Percentiles rank a stretch among this genome's conserved stretches.
phyloP scores from a whole-genome alignment of 2,888 invertebrate genomes.

The Acanthosepion pharaonis region DNA sequence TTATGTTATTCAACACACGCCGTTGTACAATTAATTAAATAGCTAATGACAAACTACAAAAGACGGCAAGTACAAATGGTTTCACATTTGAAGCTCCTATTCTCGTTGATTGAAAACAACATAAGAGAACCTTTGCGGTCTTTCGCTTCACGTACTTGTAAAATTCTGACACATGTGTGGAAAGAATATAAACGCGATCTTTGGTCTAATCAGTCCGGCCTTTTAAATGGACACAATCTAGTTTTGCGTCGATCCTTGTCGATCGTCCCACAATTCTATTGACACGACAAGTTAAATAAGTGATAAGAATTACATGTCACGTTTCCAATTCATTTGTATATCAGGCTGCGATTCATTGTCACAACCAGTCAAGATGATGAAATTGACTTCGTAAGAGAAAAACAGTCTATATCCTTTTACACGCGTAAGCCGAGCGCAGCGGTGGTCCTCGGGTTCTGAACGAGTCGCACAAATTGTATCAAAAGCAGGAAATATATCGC shows the following conservation, averaged over 20 bases:
- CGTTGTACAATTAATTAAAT: too few relatives aligned
- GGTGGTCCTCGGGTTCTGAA: not conserved
- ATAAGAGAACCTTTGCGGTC: too few relatives aligned
- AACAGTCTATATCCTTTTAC: not conserved
- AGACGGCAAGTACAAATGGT: too few relatives aligned
- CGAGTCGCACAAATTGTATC: not conserved
- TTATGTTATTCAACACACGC: too few relatives aligned
- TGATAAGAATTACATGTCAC: not conserved
- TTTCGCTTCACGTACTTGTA: too few relatives aligned
- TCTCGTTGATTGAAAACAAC: too few relatives aligned
- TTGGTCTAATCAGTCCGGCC: not conserved
- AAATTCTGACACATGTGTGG: too few relatives aligned
- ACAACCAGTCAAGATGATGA: not conserved
- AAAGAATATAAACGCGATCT: not conserved
- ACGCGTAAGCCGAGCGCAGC: not conserved
- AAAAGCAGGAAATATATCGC: too few relatives aligned
- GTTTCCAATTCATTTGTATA: constrained; percentile 17
- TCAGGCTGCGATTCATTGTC: not conserved
- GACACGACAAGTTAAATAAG: not conserved
- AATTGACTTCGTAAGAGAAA: not conserved
- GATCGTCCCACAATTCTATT: not conserved
- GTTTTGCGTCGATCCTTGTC: not conserved
- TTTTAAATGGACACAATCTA: not conserved
- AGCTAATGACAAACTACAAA: too few relatives aligned
- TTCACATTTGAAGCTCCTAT: too few relatives aligned